phyloP scores from a whole-genome alignment of 1,140 invertebrate species.

The Dufourea novaeangliae region DNA sequence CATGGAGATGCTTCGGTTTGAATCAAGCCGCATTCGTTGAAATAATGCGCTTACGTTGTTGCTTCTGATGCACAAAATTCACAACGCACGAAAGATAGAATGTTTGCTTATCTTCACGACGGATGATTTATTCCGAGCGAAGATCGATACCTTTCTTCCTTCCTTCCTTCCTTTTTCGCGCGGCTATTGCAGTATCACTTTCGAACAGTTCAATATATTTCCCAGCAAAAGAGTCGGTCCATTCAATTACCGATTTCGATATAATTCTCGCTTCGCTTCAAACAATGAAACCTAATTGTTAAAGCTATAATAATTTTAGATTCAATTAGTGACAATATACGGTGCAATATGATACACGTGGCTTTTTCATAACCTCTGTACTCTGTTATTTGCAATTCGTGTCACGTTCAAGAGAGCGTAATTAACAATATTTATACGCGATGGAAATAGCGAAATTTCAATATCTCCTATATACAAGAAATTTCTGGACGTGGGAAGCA shows the following conservation, averaged over 20 bases:
- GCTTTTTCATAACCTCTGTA: no score
- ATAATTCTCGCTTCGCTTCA: no score
- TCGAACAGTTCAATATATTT: no score
- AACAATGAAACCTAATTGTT: no score
- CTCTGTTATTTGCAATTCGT: no score
- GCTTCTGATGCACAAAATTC: neutral
- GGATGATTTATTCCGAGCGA: neutral
- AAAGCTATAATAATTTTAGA: no score
- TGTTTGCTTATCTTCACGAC: neutral
- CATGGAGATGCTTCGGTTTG: neutral
- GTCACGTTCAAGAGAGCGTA: no score
- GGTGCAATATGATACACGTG: no score
- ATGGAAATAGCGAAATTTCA: neutral
- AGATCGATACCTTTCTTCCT: neutral
- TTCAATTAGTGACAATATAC: no score
- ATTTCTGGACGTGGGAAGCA: neutral
- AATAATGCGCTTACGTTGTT: slow-evolving; percentile 17
- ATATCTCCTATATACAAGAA: neutral
- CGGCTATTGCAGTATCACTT: no score
- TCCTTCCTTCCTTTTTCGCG: neutral
- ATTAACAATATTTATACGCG: neutral
- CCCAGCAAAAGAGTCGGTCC: no score
- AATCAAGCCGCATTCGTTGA: slow-evolving; percentile 18
- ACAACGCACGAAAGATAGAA: neutral
- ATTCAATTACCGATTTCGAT: no score